Conservation (phyloP, 2,113 vertebrate genomes). For the Taurulus bubalis region DNA sequence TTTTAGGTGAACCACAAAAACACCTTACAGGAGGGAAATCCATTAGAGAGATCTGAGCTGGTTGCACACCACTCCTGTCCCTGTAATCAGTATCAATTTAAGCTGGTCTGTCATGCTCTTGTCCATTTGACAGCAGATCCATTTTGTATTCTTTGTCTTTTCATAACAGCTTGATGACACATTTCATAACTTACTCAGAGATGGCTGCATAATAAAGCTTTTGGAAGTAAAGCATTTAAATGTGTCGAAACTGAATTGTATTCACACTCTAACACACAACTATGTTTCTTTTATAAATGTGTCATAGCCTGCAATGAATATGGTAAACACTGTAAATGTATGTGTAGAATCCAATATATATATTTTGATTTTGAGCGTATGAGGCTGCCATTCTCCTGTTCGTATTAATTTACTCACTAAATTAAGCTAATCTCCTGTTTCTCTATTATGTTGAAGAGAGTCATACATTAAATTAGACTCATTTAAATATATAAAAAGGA, state of each 20-base stretch:
- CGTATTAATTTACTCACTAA: slow-evolving; percentile 64
- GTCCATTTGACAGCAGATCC: slow-evolving; percentile 36
- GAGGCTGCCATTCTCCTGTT: slow-evolving; percentile 34
- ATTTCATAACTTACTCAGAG: slow-evolving; percentile 21
- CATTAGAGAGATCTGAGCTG: slow-evolving; percentile 37
- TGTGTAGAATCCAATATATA: slow-evolving; percentile 11
- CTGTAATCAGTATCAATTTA: slow-evolving; percentile 36
- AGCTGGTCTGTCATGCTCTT: slow-evolving; percentile 9
- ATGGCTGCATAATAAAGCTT: background rate
- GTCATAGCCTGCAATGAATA: slow-evolving; percentile 2
- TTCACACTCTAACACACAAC: slow-evolving; percentile 14
- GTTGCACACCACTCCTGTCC: slow-evolving; percentile 19
- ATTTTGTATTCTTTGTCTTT: slow-evolving; percentile 43
- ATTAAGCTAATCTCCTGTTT: slow-evolving; percentile 65
- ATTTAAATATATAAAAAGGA: slow-evolving; percentile 55
- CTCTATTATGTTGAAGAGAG: slow-evolving; percentile 62
- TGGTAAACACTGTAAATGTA: background rate
- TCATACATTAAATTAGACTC: slow-evolving; percentile 62
- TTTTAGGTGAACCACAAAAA: slow-evolving; percentile 34
- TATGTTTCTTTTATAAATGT: slow-evolving; percentile 17
- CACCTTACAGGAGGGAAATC: slow-evolving; percentile 51
- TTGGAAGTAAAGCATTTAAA: slow-evolving; percentile 18
- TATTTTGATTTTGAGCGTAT: slow-evolving; percentile 40
- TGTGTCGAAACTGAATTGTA: slow-evolving; percentile 1
- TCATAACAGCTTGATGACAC: slow-evolving; percentile 31